Evolutionary conservation across 2,888 invertebrate species (phyloP).

Genomic region (Axea sp.): DNA sequence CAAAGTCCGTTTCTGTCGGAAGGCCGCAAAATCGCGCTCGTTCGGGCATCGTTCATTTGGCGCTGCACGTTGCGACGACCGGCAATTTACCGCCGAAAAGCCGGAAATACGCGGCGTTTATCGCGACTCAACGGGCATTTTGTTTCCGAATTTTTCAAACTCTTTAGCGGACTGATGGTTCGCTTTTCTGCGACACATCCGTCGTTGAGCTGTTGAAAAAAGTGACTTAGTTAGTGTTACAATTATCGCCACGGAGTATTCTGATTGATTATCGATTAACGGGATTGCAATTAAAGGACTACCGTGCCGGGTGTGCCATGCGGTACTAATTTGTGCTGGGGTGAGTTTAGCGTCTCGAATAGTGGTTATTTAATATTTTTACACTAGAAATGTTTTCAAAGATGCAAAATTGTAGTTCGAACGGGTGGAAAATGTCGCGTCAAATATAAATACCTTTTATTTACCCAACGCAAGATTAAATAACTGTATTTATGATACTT

Average conservation of each 20-base stretch:
- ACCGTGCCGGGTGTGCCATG: conserved; percentile 46
- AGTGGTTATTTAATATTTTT: too few species aligned
- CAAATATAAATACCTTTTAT: too few species aligned
- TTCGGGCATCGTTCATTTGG: conserved; percentile 65
- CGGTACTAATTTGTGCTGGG: conserved; percentile 42
- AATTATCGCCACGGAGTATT: conserved; percentile 8
- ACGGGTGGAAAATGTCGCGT: too few species aligned
- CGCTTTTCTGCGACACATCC: conserved; percentile 3
- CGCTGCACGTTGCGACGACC: conserved; percentile 49
- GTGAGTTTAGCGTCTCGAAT: conserved; percentile 18
- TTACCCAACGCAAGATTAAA: too few species aligned
- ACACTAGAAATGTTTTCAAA: too few species aligned
- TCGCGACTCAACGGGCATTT: conserved; percentile 4
- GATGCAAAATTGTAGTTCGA: too few species aligned
- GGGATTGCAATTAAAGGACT: conserved; percentile 32
- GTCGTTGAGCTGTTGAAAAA: too few species aligned
- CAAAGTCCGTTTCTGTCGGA: conserved; percentile 73
- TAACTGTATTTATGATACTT: too few species aligned
- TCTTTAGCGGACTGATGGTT: conserved; percentile 2
- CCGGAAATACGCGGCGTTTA: conserved; percentile 40
- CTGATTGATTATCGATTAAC: conserved; percentile 19
- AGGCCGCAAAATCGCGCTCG: conserved; percentile 72
- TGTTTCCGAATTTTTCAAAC: background rate
- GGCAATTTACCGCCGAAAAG: conserved; percentile 41
- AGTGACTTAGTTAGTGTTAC: too few species aligned